These are phyloP conservation scores for Shinisaurus crocodilurus DNA, from an alignment of 2,113 vertebrate genomes.

Conservation along the genomic window DNA sequence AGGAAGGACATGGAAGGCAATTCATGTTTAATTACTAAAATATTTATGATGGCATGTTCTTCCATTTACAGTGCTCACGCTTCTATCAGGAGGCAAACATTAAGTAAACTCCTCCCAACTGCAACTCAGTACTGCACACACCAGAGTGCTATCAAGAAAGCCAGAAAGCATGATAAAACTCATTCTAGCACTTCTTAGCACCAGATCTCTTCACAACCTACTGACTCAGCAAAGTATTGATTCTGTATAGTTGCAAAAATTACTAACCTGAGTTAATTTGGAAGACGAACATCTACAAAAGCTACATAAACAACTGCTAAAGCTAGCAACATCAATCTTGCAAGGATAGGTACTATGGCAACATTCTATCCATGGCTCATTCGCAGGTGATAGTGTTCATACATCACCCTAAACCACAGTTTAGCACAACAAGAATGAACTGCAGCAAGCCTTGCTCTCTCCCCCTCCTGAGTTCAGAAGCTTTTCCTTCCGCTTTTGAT, in stretches of 20 bases:
- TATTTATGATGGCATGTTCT: not conserved
- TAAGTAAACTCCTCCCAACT: constrained; percentile 12
- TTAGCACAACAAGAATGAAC: not conserved
- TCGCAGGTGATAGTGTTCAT: too few species aligned
- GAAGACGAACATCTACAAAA: not conserved
- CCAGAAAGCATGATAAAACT: not conserved
- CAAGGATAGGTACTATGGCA: not conserved
- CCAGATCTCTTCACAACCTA: not conserved
- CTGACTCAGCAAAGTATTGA: not conserved
- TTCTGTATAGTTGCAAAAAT: not conserved
- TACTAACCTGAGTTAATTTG: not conserved
- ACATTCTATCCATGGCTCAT: not conserved
- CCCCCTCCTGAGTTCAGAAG: not conserved
- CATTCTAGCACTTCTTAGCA: not conserved
- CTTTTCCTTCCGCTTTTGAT: not conserved
- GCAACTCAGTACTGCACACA: not conserved
- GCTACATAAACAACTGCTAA: not conserved
- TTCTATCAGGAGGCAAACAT: constrained; percentile 1
- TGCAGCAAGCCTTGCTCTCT: not conserved
- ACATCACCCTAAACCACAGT: not conserved
- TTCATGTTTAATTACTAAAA: not conserved
- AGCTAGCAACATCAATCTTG: not conserved
- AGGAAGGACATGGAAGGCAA: not conserved
- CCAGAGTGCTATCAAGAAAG: not conserved
- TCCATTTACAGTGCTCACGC: not conserved